phyloP scores from a whole-genome alignment of 2,888 invertebrate genomes.

The Nasonovia ribisnigri region DNA sequence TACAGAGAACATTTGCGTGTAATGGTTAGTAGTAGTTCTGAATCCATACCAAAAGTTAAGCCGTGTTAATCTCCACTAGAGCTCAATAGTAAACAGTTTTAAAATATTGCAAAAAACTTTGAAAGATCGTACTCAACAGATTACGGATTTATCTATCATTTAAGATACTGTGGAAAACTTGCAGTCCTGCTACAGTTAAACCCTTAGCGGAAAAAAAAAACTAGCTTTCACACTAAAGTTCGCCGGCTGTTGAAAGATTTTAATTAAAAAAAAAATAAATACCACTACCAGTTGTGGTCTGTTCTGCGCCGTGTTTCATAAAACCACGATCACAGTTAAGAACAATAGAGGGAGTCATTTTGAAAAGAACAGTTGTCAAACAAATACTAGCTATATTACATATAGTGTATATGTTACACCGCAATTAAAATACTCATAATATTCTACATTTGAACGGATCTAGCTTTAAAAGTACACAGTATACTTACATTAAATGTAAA shows the following conservation, averaged over 20 bases:
- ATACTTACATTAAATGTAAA: background rate
- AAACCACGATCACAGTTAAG: background rate
- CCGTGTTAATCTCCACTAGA: background rate
- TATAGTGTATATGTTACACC: background rate
- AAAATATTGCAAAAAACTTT: background rate
- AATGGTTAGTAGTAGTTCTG: background rate
- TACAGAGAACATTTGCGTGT: background rate
- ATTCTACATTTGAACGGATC: background rate
- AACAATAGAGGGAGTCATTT: background rate
- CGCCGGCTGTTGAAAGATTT: background rate
- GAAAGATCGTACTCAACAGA: background rate
- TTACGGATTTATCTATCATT: background rate
- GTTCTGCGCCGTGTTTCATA: background rate
- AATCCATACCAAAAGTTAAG: background rate
- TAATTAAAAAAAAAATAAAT: slow-evolving; percentile 20
- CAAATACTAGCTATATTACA: slow-evolving; percentile 10
- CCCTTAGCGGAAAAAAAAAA: background rate
- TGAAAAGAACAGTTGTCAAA: slow-evolving; percentile 28
- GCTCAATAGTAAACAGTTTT: background rate
- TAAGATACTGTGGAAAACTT: background rate
- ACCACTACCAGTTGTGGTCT: background rate
- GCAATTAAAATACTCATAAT: background rate
- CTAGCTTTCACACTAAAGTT: background rate
- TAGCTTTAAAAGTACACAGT: background rate
- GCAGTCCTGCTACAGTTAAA: background rate